phyloP scores from a whole-genome alignment of 2,797 vertebrate species.

The Gambelia wislizenii region DNA sequence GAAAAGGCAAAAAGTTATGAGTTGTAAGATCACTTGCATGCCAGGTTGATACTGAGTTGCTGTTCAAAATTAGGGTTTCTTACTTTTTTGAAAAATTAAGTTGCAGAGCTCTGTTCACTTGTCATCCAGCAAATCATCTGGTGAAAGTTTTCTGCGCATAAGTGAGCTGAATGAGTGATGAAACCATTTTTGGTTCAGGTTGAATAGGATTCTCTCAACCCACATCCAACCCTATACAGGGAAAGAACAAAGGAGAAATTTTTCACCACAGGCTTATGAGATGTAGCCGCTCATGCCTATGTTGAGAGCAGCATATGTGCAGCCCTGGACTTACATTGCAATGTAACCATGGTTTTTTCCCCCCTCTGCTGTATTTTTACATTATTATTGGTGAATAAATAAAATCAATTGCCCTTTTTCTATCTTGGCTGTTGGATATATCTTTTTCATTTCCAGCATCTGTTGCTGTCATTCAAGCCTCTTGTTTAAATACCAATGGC shows the following conservation, averaged over 20 bases:
- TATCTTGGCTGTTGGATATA: neutral
- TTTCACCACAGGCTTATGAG: neutral
- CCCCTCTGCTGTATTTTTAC: neutral
- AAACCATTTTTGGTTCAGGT: no score
- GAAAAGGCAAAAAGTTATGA: neutral
- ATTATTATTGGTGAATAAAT: conserved; percentile 1
- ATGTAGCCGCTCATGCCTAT: neutral
- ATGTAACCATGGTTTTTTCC: neutral
- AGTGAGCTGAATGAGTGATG: neutral
- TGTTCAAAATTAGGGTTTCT: neutral
- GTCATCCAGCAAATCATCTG: neutral
- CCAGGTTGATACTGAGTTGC: neutral
- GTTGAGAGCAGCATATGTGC: neutral
- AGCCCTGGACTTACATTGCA: neutral
- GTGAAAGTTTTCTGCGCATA: neutral
- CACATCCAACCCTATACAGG: neutral
- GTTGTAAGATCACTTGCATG: neutral
- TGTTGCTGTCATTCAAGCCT: conserved; percentile 49
- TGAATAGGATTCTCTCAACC: neutral
- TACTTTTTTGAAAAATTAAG: no score
- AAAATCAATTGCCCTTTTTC: neutral
- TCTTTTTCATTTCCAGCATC: neutral
- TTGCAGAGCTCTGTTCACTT: neutral
- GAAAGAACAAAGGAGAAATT: no score
- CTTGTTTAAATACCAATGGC: conserved; percentile 57